Base-by-base conservation (phyloP, 2,888 invertebrate genomes). In the Calliphora vomitoria region DNA sequence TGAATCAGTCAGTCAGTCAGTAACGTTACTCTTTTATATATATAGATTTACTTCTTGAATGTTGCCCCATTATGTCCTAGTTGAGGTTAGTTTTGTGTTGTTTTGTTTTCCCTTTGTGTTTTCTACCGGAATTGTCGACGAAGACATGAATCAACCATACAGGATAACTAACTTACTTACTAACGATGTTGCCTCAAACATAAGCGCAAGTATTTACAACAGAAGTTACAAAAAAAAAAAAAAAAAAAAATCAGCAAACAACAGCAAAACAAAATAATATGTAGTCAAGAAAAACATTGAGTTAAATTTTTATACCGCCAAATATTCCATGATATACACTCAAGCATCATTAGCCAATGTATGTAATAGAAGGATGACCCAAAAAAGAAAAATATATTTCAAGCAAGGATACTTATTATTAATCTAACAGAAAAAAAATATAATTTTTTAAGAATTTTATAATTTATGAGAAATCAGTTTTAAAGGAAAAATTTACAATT, bases 71-170 rank as follows among this genome's bases (percentile, higher is more conserved):
- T 35, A 47, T 10, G 13, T 8, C 0, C 8, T 8, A 60, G 5
- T 47, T 44, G 8, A n/a, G 3, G 50, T 50, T 50, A 44, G 62
- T n/a, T 74, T 78, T 6, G 50, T 68, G 58, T 44, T 41, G 47
- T 47, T 50, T 79, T 41, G 31, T 11, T 66, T 66, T 79, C 25
- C 25, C 25, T 25, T 25, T 25, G 25, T 41, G 62, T 72, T 68
- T 10, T 76, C 4, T 53, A 10, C 60, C 86, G 82, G 82, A 86
- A 74, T 74, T 82, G 58, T 69, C 69, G 15, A 72, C n/a, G 71
- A 72, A 50, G 71, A 83, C 71, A 75, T 64, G 66, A 31, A 60
- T 76, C 66, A 72, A 72, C 15, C 62, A 47, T 5, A 76, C 15
- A 64, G 6, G 69, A 69, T 82, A 69, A 68, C 68, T 58, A 86